These are phyloP conservation scores for Perodicticus potto DNA, from an alignment of 2,797 vertebrate species.

Conservation along the genomic window DNA sequence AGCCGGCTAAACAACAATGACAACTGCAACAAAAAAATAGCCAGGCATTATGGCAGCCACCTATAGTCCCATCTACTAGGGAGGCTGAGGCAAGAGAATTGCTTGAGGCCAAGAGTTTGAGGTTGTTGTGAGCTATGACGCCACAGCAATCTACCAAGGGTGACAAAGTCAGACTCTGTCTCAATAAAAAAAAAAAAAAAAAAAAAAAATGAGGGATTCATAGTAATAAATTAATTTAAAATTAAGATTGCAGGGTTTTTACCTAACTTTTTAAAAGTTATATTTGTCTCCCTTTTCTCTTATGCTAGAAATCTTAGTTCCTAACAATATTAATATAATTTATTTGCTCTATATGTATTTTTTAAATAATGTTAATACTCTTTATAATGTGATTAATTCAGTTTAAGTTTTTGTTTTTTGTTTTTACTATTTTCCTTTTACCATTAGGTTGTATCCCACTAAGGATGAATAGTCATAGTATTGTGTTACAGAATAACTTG, in stretches of 20 bases:
- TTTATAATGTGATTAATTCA: conserved; percentile 15
- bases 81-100: no score
- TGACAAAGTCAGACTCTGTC: no score
- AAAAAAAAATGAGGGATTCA: conserved; percentile 14
- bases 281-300: conserved; percentile 35
- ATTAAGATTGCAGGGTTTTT: conserved; percentile 14
- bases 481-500: neutral
- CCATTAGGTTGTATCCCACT: neutral
- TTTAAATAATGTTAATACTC: conserved; percentile 13
- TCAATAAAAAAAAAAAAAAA: no score
- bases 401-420: neutral
- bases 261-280: conserved; percentile 20
- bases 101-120: no score
- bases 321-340: neutral
- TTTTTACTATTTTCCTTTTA: conserved; percentile 46
- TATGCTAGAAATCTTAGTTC: conserved; percentile 22
- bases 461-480: conserved; percentile 16
- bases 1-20: no score
- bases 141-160: no score
- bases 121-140: no score
- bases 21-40: no score
- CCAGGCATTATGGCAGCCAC: no score
- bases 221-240: conserved; percentile 42
- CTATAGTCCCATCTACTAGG: no score
- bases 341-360: conserved; percentile 32